Evolutionary conservation across 2,797 vertebrate species (phyloP).

Genomic region (Tokudaia tokunoshimensis): DNA sequence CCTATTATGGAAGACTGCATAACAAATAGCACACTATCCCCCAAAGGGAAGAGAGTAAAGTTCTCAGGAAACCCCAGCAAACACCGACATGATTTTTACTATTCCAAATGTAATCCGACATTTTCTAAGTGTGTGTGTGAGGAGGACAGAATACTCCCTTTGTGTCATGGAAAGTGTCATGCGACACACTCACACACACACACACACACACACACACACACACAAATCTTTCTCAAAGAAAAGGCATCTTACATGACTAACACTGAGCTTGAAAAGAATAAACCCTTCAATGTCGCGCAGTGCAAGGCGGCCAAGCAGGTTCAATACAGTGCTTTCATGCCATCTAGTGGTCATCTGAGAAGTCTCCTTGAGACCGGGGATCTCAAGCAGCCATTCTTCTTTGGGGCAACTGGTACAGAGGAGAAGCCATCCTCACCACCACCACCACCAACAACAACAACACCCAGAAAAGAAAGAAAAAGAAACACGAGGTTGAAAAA

Average conservation of each 20-base stretch:
- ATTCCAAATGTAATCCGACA: constrained; percentile 78
- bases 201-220: constrained; percentile 2
- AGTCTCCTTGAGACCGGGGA: background rate
- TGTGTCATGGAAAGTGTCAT: constrained; percentile 71
- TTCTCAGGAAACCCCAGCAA: constrained; percentile 74
- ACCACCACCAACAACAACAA: no score
- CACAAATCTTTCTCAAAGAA: constrained; percentile 77
- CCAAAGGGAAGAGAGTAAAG: constrained; percentile 73
- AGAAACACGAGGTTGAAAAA: background rate
- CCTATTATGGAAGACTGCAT: constrained; percentile 66
- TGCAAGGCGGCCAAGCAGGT: background rate
- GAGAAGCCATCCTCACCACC: background rate
- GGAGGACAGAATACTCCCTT: constrained; percentile 14
- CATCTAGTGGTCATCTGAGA: constrained; percentile 85
- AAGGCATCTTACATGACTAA: constrained; percentile 76
- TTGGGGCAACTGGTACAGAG: background rate
- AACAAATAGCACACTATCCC: constrained; percentile 77
- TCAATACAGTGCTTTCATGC: constrained; percentile 82
- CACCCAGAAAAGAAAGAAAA: background rate
- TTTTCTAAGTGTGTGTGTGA: constrained; percentile 67
- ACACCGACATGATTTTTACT: constrained; percentile 70
- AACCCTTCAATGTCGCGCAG: background rate
- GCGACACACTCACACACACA: constrained; percentile 39
- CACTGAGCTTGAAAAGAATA: constrained; percentile 55
- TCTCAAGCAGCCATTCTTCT: background rate